These are phyloP conservation scores for Atopsyche davidsoni DNA, from an alignment of 1,140 invertebrate species.

Conservation along the genomic window DNA sequence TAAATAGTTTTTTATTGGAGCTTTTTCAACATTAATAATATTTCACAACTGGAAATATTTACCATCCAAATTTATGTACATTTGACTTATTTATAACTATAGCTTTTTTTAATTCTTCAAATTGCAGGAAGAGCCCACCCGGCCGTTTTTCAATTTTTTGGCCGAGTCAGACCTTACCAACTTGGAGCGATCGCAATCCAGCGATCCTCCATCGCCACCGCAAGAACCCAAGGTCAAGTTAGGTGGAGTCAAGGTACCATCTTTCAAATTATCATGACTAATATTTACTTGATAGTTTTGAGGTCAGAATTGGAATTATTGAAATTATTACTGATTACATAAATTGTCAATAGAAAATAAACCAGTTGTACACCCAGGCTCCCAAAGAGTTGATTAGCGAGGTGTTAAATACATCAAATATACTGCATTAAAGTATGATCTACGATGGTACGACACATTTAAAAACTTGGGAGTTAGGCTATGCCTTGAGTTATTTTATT, in stretches of 20 bases:
- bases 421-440: too few relatives aligned
- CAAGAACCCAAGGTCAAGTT: constrained; percentile 34
- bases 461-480: background rate
- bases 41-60: background rate
- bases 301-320: background rate
- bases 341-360: background rate
- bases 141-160: constrained; percentile 15
- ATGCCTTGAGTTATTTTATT: background rate
- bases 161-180: constrained; percentile 7
- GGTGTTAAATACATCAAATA: too few relatives aligned
- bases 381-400: too few relatives aligned
- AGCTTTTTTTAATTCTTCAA: constrained; percentile 8
- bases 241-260: constrained; percentile 10
- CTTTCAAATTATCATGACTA: background rate
- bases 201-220: constrained; percentile 32
- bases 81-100: constrained; percentile 29
- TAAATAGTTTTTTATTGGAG: background rate
- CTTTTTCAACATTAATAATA: background rate
- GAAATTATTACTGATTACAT: background rate
- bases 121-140: constrained; percentile 30
- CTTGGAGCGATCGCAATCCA: constrained; percentile 11
- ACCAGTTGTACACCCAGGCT: too few relatives aligned
- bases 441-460: background rate
- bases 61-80: constrained; percentile 10
- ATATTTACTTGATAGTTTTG: background rate